A percentile compares a stretch with the other conserved stretches of the same genome.
Conservation (phyloP, 2,797 vertebrate genomes). For the Cuniculus paca region DNA sequence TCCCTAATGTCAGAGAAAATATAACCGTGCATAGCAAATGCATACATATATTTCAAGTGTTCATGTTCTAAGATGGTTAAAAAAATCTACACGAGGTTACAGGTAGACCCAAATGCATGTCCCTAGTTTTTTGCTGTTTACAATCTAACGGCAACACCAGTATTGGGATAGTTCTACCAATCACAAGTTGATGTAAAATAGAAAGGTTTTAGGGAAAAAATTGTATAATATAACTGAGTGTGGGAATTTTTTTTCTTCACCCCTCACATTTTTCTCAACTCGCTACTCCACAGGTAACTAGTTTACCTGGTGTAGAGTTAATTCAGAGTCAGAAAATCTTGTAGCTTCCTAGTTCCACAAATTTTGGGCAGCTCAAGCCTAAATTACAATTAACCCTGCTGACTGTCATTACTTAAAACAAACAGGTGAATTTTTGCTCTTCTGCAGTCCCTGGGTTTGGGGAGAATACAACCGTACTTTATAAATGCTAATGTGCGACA, state of each 20-base stretch:
- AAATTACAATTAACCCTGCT: neutral
- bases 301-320: neutral
- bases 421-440: neutral
- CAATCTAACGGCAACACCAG: neutral
- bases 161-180: neutral
- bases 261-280: neutral
- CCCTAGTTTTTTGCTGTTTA: neutral
- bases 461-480: neutral
- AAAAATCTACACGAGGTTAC: neutral
- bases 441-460: neutral
- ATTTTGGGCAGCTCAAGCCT: neutral
- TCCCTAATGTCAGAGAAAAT: neutral
- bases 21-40: neutral
- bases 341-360: neutral
- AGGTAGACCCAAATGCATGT: neutral
- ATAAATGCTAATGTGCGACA: neutral
- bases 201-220: neutral
- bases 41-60: neutral
- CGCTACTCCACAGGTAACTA: fast-evolving
- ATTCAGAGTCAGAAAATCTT: neutral
- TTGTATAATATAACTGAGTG: neutral
- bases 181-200: neutral
- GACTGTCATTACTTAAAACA: neutral
- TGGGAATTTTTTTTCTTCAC: neutral
- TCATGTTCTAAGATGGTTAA: neutral